Base-by-base conservation (phyloP, 35 echinoderm and acorn worm genomes). In the Hemicentrotus pulcherrimus region DNA sequence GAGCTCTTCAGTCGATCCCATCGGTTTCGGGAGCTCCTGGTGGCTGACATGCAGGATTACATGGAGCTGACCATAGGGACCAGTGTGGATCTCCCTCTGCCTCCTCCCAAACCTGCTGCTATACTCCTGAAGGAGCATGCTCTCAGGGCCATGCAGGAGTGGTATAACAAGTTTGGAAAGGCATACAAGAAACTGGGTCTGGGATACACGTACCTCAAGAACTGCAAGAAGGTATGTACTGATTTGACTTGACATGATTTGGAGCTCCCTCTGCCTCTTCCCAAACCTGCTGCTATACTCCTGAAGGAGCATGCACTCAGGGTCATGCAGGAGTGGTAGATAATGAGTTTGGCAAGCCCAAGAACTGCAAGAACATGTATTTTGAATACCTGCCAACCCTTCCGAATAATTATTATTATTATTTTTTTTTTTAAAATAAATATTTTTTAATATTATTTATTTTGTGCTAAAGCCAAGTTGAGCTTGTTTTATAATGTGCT, bases 181-280 rank as follows among this genome's bases (percentile, higher is more conserved):
- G 97, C 97, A 9, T 99, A 99, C 94, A 99, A 98, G 87, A 99
- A 99, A 47, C 94, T 99, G 2, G 96, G 94, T 47, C 95, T 99
- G 86, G 98, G 98, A 78, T 99, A 98, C 92, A 97, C 96, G 87
- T 99, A 94, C 86, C 86, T 99, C 15, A 97, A 98, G 87, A 94
- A 97, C 94, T 95, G 95, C 32, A 99, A 98, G 95, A 97, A 95
- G 98, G 98, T 99, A 95, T 12, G 47, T 61, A 71, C 6, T 65
- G 9, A 31, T 86, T 30, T 86, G 24, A 33, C 30, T 86, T 55
- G 50, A 55, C 15, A 14, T 55, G 50, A 15, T 13, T n/a, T 94
- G 4, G 98, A 99, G 12, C 55, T 48, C 16, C 98, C 98, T 41
- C n/a, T 99, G 2, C 98, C 98, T 32, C 98, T 97, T 89, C 98